These are phyloP conservation scores for Barypeithes pellucidus DNA, from an alignment of 2,888 invertebrate genomes.

Conservation along the genomic window DNA sequence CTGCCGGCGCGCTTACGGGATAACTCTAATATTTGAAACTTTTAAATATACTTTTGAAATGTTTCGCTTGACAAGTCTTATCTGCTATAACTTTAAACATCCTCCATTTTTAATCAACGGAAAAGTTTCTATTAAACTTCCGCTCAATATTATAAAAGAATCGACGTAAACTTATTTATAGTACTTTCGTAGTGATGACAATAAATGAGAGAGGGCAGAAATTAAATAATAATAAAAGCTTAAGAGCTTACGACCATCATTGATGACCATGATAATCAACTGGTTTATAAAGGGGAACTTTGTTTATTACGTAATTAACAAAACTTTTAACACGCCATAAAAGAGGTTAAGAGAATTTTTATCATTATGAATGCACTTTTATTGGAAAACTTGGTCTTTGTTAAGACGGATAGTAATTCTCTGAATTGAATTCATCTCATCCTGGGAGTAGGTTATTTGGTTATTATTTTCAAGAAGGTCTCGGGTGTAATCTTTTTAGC, in stretches of 20 bases:
- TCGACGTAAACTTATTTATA: neutral
- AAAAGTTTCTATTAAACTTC: neutral
- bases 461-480: no score
- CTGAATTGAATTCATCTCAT: no score
- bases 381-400: no score
- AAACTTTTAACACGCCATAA: neutral
- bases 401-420: no score
- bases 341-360: no score
- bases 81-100: neutral
- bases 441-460: no score
- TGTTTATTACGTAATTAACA: neutral
- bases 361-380: no score
- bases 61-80: no score
- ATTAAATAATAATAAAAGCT: constrained; percentile 16
- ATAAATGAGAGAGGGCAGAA: neutral
- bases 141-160: neutral
- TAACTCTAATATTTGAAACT: no score
- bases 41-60: no score
- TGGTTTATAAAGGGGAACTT: neutral
- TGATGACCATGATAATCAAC: neutral
- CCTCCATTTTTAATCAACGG: neutral
- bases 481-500: no score
- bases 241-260: constrained; percentile 7
- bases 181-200: neutral
- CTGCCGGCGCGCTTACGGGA: no score